Percentiles rank a stretch among this genome's conserved stretches.
These are phyloP conservation scores for Phengaris alcon DNA, from an alignment of 2,888 invertebrate species.

Conservation along the genomic window DNA sequence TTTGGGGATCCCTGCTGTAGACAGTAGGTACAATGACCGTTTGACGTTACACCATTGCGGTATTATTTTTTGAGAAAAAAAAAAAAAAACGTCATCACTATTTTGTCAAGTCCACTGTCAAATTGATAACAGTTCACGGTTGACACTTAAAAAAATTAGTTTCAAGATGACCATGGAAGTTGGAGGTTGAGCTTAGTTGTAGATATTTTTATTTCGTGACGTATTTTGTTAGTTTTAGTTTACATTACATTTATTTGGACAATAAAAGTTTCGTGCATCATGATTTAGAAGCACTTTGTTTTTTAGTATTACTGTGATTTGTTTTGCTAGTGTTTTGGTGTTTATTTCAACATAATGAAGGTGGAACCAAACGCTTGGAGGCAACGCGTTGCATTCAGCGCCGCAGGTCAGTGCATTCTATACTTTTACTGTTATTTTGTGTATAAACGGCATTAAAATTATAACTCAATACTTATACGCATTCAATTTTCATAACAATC, in stretches of 20 bases:
- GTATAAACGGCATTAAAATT: neutral
- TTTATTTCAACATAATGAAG: constrained; percentile 69
- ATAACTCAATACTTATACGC: neutral
- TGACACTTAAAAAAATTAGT: neutral
- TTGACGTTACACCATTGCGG: neutral
- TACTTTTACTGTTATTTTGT: constrained; percentile 29
- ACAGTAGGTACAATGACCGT: neutral
- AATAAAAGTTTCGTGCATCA: constrained; percentile 40
- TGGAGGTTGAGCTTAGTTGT: constrained; percentile 50
- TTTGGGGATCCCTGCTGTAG: too few relatives aligned
- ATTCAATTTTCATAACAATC: neutral
- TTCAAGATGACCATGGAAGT: constrained; percentile 44
- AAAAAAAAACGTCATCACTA: neutral
- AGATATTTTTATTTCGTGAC: constrained; percentile 55
- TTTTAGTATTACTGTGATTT: constrained; percentile 33
- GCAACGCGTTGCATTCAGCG: constrained; percentile 60
- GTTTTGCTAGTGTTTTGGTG: constrained; percentile 52
- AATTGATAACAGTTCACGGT: neutral
- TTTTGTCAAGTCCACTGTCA: constrained; percentile 19
- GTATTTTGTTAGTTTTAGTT: constrained; percentile 51
- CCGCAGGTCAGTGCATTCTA: constrained; percentile 63
- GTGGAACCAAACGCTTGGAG: constrained; percentile 61
- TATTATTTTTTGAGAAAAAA: neutral
- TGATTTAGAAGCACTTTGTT: constrained; percentile 44
- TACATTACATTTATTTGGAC: constrained; percentile 47